Conservation (phyloP, 2,113 vertebrate species). For the Sorex araneus region DNA sequence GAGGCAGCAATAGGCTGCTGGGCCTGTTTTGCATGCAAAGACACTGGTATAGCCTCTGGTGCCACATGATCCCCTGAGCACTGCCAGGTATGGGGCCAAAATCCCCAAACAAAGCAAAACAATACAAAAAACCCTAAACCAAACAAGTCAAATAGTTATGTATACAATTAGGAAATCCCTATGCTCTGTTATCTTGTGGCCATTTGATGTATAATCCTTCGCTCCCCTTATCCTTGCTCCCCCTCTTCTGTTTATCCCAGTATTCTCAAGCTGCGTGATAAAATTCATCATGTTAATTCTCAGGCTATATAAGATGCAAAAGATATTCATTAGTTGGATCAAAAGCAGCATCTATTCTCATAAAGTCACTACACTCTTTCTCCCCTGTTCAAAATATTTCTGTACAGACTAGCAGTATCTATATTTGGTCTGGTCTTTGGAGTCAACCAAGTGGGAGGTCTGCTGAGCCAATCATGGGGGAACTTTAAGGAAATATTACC, state of each 20-base stretch:
- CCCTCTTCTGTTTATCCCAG: neutral
- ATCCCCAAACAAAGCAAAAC: too few relatives aligned
- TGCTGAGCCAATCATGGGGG: constrained; percentile 20
- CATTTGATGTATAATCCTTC: neutral
- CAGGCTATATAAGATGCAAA: constrained; percentile 20
- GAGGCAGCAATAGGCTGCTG: too few relatives aligned
- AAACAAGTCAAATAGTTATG: neutral
- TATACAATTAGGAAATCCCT: neutral
- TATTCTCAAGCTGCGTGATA: neutral
- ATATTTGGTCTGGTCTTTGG: constrained; percentile 59
- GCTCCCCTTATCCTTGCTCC: neutral
- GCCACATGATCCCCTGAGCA: too few relatives aligned
- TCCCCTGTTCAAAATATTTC: constrained; percentile 50
- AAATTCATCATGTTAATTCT: neutral
- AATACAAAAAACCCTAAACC: too few relatives aligned
- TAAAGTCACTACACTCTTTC: constrained; percentile 15
- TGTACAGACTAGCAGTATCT: neutral
- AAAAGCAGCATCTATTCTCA: constrained; percentile 2
- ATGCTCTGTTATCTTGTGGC: neutral
- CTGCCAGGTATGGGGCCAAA: too few relatives aligned
- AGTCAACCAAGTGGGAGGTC: constrained; percentile 50
- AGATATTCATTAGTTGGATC: constrained; percentile 29
- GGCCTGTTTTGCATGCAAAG: too few relatives aligned
- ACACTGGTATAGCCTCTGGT: too few relatives aligned
- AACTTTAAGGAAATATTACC: constrained; percentile 17